These are phyloP conservation scores for Rhipidura dahli DNA, from an alignment of 2,113 vertebrate species.

Conservation along the genomic window DNA sequence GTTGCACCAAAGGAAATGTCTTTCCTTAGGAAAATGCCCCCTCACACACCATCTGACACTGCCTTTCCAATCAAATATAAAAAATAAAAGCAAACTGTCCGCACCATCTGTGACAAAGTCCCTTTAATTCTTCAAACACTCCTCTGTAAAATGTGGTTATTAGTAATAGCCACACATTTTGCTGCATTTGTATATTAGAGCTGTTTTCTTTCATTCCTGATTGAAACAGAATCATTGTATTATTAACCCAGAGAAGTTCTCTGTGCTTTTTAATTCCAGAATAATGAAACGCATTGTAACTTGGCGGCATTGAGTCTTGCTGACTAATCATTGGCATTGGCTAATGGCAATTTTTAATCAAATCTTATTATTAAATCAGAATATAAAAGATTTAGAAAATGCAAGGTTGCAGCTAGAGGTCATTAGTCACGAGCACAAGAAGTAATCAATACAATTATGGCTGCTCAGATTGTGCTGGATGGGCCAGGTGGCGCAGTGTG, in stretches of 20 bases:
- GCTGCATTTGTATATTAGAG: background rate
- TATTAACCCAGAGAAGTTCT: conserved; percentile 53
- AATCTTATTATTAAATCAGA: conserved; percentile 67
- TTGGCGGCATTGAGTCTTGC: conserved; percentile 37
- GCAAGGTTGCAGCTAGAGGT: conserved; percentile 57
- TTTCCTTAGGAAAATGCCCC: conserved; percentile 20
- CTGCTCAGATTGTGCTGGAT: conserved; percentile 33
- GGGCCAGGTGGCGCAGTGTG: conserved; percentile 40
- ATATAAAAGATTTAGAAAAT: conserved; percentile 57
- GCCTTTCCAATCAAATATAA: conserved; percentile 20
- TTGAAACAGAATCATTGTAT: conserved; percentile 25
- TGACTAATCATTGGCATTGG: conserved; percentile 59
- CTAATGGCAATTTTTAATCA: conserved; percentile 65
- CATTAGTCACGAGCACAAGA: conserved; percentile 61
- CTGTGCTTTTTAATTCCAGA: conserved; percentile 58
- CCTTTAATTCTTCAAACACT: conserved; percentile 27
- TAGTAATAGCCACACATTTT: conserved; percentile 8
- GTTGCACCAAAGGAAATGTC: background rate
- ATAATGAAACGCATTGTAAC: conserved; percentile 55
- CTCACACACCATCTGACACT: conserved; percentile 21
- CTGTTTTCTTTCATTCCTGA: conserved; percentile 49
- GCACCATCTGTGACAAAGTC: conserved; percentile 19
- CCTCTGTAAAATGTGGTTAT: background rate
- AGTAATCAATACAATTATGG: conserved; percentile 60
- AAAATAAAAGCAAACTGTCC: conserved; percentile 32